Conservation (phyloP, 2,113 vertebrate species). For the Nycticryphes semicollaris region DNA sequence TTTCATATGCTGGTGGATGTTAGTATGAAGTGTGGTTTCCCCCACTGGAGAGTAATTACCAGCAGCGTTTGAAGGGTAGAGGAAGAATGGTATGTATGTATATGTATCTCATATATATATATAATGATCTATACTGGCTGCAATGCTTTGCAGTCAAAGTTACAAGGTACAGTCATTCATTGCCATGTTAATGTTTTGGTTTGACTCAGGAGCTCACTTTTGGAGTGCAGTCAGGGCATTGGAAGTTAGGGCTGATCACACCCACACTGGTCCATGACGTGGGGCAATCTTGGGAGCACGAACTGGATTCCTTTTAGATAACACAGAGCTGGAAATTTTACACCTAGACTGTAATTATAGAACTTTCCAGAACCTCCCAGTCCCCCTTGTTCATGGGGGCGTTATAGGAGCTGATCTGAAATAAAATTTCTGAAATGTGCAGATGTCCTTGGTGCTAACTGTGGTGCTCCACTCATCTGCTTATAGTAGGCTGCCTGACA, state of each 20-base stretch:
- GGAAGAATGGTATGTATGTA: background rate
- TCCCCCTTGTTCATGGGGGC: background rate
- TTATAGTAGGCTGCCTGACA: background rate
- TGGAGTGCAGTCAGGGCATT: background rate
- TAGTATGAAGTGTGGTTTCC: background rate
- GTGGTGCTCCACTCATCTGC: background rate
- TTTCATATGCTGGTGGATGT: background rate
- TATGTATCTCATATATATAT: too few relatives aligned
- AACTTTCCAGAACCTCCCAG: background rate
- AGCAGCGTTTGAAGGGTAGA: background rate
- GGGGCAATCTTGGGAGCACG: background rate
- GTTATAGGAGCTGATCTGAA: background rate
- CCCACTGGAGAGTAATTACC: background rate
- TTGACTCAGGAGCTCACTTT: background rate
- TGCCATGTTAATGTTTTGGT: rapidly evolving
- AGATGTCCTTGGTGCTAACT: background rate
- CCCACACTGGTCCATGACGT: rapidly evolving
- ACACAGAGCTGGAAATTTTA: background rate
- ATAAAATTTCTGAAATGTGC: background rate
- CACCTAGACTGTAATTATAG: background rate
- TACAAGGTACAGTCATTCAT: background rate
- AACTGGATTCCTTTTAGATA: background rate
- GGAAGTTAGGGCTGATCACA: rapidly evolving
- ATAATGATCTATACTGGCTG: background rate
- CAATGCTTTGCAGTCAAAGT: rapidly evolving